These are phyloP conservation scores for Pachydiplax longipennis DNA, from an alignment of 2,888 invertebrate species.

Conservation along the genomic window DNA sequence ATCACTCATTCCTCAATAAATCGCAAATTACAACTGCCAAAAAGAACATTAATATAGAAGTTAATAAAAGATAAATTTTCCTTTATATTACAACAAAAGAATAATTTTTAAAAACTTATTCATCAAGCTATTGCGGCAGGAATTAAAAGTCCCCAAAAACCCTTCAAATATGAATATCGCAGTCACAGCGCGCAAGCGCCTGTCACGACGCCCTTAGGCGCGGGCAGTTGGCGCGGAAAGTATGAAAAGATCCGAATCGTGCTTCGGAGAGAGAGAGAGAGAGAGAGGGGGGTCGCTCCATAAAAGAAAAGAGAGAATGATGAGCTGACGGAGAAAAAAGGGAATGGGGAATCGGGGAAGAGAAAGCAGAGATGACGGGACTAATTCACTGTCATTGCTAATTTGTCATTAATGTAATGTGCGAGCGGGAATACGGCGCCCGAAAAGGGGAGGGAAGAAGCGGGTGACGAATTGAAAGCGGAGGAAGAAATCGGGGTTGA, in stretches of 20 bases:
- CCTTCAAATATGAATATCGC: neutral
- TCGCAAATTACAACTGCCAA: too few relatives aligned
- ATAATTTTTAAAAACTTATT: too few relatives aligned
- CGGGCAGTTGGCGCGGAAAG: neutral
- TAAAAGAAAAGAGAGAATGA: neutral
- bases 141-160: neutral
- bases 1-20: too few relatives aligned
- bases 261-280: neutral
- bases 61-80: too few relatives aligned
- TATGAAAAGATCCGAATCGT: neutral
- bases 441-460: neutral
- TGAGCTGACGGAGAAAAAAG: neutral
- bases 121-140: neutral
- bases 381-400: slow-evolving; percentile 32
- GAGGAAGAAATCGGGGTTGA: too few relatives aligned
- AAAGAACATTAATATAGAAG: too few relatives aligned
- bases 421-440: neutral
- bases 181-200: neutral
- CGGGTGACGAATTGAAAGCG: neutral
- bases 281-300: neutral
- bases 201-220: neutral
- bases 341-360: neutral
- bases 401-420: slow-evolving; percentile 27
- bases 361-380: neutral
- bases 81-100: too few relatives aligned